phyloP scores from a whole-genome alignment of 2,113 vertebrate genomes.

The Neodontobutis hainanensis region DNA sequence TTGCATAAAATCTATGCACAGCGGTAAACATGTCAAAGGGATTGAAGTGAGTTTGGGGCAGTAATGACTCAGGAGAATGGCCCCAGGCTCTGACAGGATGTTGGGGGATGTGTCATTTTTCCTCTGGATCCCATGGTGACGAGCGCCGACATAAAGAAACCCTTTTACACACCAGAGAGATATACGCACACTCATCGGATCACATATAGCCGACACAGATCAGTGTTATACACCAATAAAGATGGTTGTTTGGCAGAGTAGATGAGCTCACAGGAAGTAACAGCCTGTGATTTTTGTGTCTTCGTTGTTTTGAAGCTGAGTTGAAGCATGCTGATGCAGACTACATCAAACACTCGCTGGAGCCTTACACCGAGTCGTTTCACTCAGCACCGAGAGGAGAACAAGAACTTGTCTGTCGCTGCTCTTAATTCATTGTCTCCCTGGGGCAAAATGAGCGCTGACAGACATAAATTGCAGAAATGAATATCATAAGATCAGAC shows the following conservation, averaged over 20 bases:
- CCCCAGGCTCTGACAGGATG: conserved; percentile 74
- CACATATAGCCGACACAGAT: conserved; percentile 56
- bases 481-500: conserved; percentile 71
- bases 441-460: conserved; percentile 64
- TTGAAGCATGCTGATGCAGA: conserved; percentile 52
- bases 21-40: conserved; percentile 65
- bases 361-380: conserved; percentile 48
- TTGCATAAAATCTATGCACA: conserved; percentile 23
- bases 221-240: conserved; percentile 63
- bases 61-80: conserved; percentile 71
- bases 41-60: conserved; percentile 65
- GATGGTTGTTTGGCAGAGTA: conserved; percentile 60
- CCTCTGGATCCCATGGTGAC: conserved; percentile 68
- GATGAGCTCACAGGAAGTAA: conserved; percentile 75
- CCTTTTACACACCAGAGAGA: conserved; percentile 67
- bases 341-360: conserved; percentile 62
- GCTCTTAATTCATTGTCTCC: conserved; percentile 74
- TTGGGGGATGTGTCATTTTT: conserved; percentile 74
- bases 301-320: conserved; percentile 52
- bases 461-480: conserved; percentile 72
- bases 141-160: conserved; percentile 73
- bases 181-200: conserved; percentile 51
- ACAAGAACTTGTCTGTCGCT: conserved; percentile 75
- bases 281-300: conserved; percentile 21
- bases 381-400: conserved; percentile 63